Base-by-base conservation (phyloP, 2,888 invertebrate species). In the Parasteatoda lunata region DNA sequence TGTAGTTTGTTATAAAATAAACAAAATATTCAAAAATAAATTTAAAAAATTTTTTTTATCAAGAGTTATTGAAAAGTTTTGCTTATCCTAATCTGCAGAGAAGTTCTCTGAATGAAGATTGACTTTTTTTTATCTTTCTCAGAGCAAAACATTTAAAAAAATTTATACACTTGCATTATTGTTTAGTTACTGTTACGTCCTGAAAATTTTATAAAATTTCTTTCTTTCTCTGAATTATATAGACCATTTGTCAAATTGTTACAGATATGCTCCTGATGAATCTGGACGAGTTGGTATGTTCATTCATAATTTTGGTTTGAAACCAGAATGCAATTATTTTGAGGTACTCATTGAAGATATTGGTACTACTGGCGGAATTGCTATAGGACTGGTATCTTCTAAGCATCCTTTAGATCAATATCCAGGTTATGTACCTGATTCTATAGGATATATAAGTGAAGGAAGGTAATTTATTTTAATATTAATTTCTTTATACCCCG, bases 391-490 rank as follows among this genome's bases (percentile, higher is more conserved):
- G 30, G 92, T 92, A 5, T 91, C 92, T 13, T 90, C 90, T 79
- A 90, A 90, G 65, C 92, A 92, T 89, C 91, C 92, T 6, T 89
- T 92, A 80, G 92, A 92, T 89, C 91, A 91, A 68, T 92, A 91
- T 89, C 92, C 93, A 48, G 93, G 93, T 5, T 92, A 91, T 91
- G 91, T 91, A 49, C 89, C 91, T 13, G 91, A 92, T 85, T 92
- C 92, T 83, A 91, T 93, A 4, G 93, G 92, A 8, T 92, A 92
- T 89, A 91, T 92, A n/a, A 92, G 92, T 89, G 92, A 92, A 91
- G 93, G 93, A 88, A 92, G 91, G 92, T 92, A 89, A 90, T 91
- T 68, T 30, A 4, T 15, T 48, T 45, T 66, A 66, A 7, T 65
- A 30, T 51, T 66, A n/a, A 0, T 66, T 66, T 68, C 15, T 9